Percentiles rank a stretch among this genome's conserved stretches.
Conservation (phyloP, 2,888 invertebrate genomes). For the Lordiphosa fenestrarum region DNA sequence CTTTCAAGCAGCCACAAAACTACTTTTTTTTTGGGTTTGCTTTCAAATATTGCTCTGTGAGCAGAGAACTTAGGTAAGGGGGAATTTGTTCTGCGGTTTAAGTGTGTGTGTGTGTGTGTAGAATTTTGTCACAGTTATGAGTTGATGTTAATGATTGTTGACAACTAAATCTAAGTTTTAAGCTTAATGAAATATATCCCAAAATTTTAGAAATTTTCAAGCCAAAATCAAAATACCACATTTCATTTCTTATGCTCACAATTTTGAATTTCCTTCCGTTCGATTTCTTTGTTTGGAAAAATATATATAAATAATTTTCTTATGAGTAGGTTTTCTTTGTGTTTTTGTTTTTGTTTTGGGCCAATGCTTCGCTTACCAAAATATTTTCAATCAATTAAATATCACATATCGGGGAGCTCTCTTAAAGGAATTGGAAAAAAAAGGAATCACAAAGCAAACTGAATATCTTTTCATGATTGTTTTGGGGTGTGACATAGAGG, state of each 20-base stretch:
- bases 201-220: conserved; percentile 41
- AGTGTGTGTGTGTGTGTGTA: conserved; percentile 30
- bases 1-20: conserved; percentile 76
- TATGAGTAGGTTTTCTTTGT: conserved; percentile 22
- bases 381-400: conserved; percentile 63
- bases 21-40: conserved; percentile 15
- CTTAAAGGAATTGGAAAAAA: conserved; percentile 60
- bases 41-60: conserved; percentile 36
- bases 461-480: conserved; percentile 46
- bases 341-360: conserved; percentile 10
- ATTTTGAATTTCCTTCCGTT: conserved; percentile 26
- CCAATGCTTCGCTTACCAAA: conserved; percentile 25
- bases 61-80: conserved; percentile 37
- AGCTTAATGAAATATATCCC: conserved; percentile 52
- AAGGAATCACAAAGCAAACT: conserved; percentile 53
- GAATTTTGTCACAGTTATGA: conserved; percentile 63
- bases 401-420: conserved; percentile 79
- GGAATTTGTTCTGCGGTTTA: conserved; percentile 23
- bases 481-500: conserved; percentile 3
- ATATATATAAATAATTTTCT: conserved; percentile 32
- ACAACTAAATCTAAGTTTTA: conserved; percentile 49
- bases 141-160: conserved; percentile 51
- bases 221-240: conserved; percentile 63
- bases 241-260: conserved; percentile 61
- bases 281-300: conserved; percentile 26